phyloP scores from a whole-genome alignment of 2,113 vertebrate species.

The Tragelaphus strepsiceros region DNA sequence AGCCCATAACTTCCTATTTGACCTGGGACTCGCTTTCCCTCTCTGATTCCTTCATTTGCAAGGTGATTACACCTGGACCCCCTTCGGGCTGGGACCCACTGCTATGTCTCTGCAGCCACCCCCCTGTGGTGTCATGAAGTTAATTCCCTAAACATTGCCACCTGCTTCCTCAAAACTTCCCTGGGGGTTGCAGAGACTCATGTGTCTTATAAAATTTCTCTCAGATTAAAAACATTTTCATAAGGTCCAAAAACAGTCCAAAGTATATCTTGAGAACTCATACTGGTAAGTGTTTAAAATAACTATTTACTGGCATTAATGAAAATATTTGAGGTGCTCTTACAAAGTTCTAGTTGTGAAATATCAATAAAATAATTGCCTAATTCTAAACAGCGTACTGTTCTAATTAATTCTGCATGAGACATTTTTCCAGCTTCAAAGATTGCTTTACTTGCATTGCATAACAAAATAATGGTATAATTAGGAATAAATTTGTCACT shows the following conservation, averaged over 20 bases:
- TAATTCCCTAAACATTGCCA: background rate
- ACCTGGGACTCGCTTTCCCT: background rate
- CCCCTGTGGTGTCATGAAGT: background rate
- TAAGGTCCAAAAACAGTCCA: background rate
- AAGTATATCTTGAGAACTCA: conserved; percentile 46
- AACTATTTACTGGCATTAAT: conserved; percentile 66
- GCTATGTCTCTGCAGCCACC: background rate
- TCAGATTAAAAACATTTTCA: conserved; percentile 15
- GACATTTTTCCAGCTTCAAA: conserved; percentile 74
- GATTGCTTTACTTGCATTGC: conserved; percentile 74
- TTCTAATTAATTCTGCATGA: conserved; percentile 75
- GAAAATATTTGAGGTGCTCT: conserved; percentile 68
- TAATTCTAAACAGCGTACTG: conserved; percentile 64
- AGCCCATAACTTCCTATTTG: background rate
- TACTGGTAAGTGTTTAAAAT: conserved; percentile 50
- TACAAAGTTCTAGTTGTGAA: conserved; percentile 68
- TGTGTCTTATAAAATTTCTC: background rate
- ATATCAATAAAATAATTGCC: conserved; percentile 76
- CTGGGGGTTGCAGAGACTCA: background rate
- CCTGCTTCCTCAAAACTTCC: background rate
- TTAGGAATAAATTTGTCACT: conserved; percentile 78
- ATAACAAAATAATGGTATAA: conserved; percentile 77
- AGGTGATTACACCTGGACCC: fast-evolving
- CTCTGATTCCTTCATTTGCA: background rate
- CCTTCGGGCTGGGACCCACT: background rate